Evolutionary conservation across 2,797 vertebrate species (phyloP).

Genomic region (Gymnopithys bicolor): DNA sequence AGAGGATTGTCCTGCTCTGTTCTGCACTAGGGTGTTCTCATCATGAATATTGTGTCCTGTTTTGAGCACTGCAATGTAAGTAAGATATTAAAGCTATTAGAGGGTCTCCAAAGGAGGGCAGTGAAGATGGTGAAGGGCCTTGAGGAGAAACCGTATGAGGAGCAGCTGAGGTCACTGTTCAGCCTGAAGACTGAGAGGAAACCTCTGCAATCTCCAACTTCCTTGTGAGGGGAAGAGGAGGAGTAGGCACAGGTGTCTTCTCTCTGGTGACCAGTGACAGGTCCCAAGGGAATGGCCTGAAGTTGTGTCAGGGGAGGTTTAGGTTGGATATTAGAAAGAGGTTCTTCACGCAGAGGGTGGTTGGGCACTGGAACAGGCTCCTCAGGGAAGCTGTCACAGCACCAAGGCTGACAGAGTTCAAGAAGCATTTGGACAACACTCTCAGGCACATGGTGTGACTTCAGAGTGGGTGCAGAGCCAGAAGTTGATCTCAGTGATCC

Average conservation of each 20-base stretch:
- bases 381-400: neutral
- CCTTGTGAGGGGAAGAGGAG: too few relatives aligned
- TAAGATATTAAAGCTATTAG: neutral
- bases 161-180: neutral
- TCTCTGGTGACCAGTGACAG: neutral
- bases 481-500: neutral
- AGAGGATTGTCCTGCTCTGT: neutral
- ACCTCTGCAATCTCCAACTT: neutral
- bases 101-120: neutral
- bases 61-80: neutral
- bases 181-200: neutral
- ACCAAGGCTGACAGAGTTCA: neutral
- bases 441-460: neutral
- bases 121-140: neutral
- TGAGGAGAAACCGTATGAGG: neutral
- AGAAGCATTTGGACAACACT: neutral
- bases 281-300: neutral
- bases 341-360: neutral
- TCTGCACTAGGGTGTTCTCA: neutral
- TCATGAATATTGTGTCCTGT: neutral
- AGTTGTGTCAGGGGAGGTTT: neutral
- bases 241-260: neutral
- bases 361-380: neutral
- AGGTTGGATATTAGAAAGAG: neutral
- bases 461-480: neutral